Conservation (phyloP, 2,797 vertebrate species). For the Chlorospingus semifuscus region DNA sequence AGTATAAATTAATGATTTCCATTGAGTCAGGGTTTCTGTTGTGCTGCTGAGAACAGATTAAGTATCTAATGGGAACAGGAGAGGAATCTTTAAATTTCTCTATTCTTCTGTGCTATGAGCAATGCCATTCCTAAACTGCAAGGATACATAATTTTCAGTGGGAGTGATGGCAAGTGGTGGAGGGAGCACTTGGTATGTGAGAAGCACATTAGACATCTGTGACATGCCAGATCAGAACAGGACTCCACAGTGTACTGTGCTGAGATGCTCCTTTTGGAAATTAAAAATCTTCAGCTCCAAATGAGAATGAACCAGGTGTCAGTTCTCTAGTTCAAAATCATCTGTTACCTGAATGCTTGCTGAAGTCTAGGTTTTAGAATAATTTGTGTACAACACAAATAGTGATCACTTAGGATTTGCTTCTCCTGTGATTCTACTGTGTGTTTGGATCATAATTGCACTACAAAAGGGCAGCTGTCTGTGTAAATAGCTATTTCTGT, state of each 20-base stretch:
- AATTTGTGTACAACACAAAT: background rate
- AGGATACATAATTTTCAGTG: background rate
- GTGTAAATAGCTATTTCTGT: background rate
- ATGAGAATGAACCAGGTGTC: background rate
- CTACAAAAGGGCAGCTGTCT: background rate
- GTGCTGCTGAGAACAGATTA: background rate
- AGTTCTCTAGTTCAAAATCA: background rate
- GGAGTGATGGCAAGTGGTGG: background rate
- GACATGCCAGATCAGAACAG: background rate
- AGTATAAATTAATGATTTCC: slow-evolving; percentile 4
- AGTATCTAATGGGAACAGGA: background rate
- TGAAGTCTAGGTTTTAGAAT: background rate
- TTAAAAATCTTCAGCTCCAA: background rate
- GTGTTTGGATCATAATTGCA: background rate
- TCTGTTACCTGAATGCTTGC: background rate
- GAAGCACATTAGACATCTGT: background rate
- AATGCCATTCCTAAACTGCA: background rate
- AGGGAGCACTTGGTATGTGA: background rate
- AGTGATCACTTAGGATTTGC: background rate
- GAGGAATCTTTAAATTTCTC: background rate
- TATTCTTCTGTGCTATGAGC: background rate
- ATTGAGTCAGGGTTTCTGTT: background rate
- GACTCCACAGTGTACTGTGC: background rate
- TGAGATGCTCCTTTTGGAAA: background rate
- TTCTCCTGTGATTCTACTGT: background rate